Percentiles rank a stretch among this genome's conserved stretches.
phyloP scores from a whole-genome alignment of 2,113 vertebrate species.

The Perca flavescens region DNA sequence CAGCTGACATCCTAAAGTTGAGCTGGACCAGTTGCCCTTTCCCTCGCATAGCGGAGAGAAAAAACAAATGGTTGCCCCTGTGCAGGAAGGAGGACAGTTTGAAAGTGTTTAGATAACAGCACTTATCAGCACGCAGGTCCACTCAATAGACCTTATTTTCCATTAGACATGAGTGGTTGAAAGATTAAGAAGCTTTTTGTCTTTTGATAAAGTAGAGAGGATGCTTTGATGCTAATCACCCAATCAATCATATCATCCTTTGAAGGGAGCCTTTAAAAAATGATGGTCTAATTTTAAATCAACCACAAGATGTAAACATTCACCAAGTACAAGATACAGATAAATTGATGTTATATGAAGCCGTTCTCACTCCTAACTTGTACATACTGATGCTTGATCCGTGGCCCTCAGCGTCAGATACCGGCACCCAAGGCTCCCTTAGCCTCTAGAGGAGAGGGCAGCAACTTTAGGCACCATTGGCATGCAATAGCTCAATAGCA shows the following conservation, averaged over 20 bases:
- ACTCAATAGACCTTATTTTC: neutral
- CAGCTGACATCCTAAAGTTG: conserved; percentile 19
- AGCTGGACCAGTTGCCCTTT: conserved; percentile 37
- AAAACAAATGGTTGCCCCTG: conserved; percentile 13
- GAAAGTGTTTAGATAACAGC: neutral
- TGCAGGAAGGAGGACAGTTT: neutral
- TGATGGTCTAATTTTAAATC: neutral
- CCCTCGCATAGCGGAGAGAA: neutral
- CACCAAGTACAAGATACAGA: neutral
- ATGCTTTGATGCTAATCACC: conserved; percentile 36
- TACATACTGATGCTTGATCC: too few relatives aligned
- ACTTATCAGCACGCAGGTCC: neutral
- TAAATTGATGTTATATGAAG: too few relatives aligned
- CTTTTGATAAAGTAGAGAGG: conserved; percentile 16
- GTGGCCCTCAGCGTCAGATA: too few relatives aligned
- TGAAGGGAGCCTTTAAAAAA: neutral
- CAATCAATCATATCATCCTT: neutral
- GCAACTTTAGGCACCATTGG: too few relatives aligned
- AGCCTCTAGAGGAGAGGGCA: too few relatives aligned
- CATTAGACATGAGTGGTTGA: neutral
- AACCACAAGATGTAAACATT: neutral
- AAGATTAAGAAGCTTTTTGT: conserved; percentile 37
- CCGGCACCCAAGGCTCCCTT: too few relatives aligned
- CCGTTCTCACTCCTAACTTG: too few relatives aligned
- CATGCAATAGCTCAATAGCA: too few relatives aligned